Conservation (phyloP, 2,113 vertebrate genomes). For the Pagrus major region DNA sequence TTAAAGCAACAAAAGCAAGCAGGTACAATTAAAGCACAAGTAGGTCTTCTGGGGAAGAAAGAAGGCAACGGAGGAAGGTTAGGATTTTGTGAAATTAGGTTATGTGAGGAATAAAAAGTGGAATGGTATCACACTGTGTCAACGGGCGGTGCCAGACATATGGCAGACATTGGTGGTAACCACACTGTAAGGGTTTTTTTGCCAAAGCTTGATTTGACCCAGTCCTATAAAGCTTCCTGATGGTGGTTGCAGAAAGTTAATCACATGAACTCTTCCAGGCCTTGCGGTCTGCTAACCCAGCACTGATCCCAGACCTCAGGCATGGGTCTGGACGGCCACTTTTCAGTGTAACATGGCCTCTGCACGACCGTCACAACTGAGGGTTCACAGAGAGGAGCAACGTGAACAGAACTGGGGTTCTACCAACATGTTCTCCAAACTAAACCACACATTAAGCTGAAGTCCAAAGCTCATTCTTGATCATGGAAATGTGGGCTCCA, state of each 20-base stretch:
- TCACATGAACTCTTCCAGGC: slow-evolving; percentile 60
- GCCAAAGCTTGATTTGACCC: slow-evolving; percentile 65
- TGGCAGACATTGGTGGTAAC: slow-evolving; percentile 62
- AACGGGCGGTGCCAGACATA: slow-evolving; percentile 54
- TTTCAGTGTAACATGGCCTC: slow-evolving; percentile 12
- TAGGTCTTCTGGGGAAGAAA: slow-evolving; percentile 13
- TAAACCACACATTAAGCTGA: not conserved
- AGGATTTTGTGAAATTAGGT: slow-evolving; percentile 38
- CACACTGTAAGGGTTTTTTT: slow-evolving; percentile 12
- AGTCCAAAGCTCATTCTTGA: not conserved
- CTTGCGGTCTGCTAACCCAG: slow-evolving; percentile 64
- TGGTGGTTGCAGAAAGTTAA: slow-evolving; percentile 49
- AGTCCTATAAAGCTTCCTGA: slow-evolving; percentile 61
- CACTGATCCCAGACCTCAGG: slow-evolving; percentile 63
- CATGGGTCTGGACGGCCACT: slow-evolving; percentile 22
- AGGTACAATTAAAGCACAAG: slow-evolving; percentile 66
- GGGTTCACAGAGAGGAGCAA: slow-evolving; percentile 37
- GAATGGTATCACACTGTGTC: slow-evolving; percentile 52
- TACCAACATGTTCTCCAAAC: not conserved
- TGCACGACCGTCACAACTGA: not conserved
- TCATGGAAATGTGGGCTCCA: not conserved
- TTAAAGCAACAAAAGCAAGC: slow-evolving; percentile 69
- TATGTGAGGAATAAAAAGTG: slow-evolving; percentile 33
- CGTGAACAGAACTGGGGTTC: not conserved
- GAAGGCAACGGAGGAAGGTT: not conserved